Evolutionary conservation across 2,888 invertebrate species (phyloP).

Genomic region (Taphrorychus bicolor): DNA sequence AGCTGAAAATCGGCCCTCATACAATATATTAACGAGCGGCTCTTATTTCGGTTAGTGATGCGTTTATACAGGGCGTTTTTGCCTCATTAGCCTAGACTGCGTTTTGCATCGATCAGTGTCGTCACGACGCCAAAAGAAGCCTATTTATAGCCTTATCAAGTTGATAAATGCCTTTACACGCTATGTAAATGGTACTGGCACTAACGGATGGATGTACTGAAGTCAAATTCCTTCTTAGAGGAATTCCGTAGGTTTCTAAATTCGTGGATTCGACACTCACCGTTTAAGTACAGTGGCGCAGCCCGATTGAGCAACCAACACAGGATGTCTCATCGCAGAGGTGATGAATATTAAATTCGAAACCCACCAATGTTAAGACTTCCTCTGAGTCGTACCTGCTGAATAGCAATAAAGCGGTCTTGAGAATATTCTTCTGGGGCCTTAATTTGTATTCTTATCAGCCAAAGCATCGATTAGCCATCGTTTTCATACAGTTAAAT

Average conservation of each 20-base stretch:
- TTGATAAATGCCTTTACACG: conserved; percentile 34
- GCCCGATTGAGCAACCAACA: too few species aligned
- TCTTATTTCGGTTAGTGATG: background rate
- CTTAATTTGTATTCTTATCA: background rate
- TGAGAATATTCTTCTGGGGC: background rate
- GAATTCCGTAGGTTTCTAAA: background rate
- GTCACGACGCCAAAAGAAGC: conserved; percentile 22
- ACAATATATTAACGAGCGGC: too few species aligned
- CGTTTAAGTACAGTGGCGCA: background rate
- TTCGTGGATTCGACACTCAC: background rate
- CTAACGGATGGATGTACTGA: conserved; percentile 33
- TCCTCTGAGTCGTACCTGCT: background rate
- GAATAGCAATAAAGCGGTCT: background rate
- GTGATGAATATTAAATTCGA: background rate
- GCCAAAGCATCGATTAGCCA: background rate
- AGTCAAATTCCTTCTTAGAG: conserved; percentile 20
- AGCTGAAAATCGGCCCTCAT: background rate
- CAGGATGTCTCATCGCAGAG: background rate
- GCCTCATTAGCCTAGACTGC: conserved; percentile 10
- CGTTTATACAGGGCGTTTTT: conserved; percentile 14
- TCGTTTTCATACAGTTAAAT: conserved; percentile 5
- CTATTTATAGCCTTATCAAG: conserved; percentile 37
- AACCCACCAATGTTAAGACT: background rate
- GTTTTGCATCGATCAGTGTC: conserved; percentile 27
- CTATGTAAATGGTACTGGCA: conserved; percentile 24